Evolutionary conservation across 2,888 invertebrate species (phyloP).

Genomic region (Hemicrepidius hirtus): DNA sequence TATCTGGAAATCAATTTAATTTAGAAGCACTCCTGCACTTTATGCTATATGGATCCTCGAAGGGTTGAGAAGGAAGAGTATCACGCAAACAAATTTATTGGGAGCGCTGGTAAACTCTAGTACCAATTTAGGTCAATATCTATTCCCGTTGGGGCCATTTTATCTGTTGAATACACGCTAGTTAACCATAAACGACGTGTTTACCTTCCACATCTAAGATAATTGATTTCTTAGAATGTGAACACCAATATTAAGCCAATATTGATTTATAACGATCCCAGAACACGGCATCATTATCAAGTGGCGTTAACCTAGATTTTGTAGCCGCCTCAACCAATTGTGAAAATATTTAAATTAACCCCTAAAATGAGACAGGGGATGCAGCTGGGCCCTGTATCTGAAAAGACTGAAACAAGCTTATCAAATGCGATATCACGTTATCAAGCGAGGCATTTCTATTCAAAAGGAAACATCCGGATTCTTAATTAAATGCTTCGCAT

Average conservation of each 20-base stretch:
- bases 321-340: constrained; percentile 23
- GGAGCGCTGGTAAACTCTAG: constrained; percentile 37
- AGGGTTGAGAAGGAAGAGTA: constrained; percentile 34
- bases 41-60: constrained; percentile 23
- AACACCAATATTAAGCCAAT: constrained; percentile 12
- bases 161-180: constrained; percentile 49
- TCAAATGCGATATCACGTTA: constrained; percentile 47
- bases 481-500: constrained; percentile 53
- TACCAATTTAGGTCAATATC: constrained; percentile 48
- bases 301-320: constrained; percentile 24
- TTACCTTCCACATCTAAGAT: constrained; percentile 26
- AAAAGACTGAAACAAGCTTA: constrained; percentile 42
- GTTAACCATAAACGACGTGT: constrained; percentile 42
- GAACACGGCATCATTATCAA: neutral
- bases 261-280: constrained; percentile 1
- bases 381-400: constrained; percentile 21
- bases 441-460: constrained; percentile 48
- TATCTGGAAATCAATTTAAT: constrained; percentile 42
- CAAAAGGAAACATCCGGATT: constrained; percentile 52
- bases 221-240: constrained; percentile 36
- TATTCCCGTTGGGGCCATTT: constrained; percentile 37
- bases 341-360: constrained; percentile 34
- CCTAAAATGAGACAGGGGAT: neutral
- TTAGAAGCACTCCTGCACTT: constrained; percentile 32
- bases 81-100: constrained; percentile 52